Conservation (phyloP, 2,888 invertebrate species). For the Crematogaster levior region DNA sequence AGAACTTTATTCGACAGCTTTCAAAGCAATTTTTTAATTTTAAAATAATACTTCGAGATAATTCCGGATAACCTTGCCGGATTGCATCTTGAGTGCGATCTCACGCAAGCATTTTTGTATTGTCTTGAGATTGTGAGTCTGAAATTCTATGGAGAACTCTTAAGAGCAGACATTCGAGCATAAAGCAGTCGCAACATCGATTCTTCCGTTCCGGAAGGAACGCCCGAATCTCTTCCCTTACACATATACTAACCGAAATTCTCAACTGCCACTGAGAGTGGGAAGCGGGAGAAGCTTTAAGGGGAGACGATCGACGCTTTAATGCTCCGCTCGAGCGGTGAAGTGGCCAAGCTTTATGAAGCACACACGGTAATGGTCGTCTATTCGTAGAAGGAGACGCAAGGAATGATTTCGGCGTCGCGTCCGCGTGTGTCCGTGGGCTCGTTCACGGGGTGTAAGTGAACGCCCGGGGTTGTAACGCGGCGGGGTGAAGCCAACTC, state of each 20-base stretch:
- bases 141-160: background rate
- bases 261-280: constrained; percentile 28
- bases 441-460: constrained; percentile 62
- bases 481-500: constrained; percentile 74
- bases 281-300: constrained; percentile 53
- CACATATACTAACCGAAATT: constrained; percentile 24
- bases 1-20: background rate
- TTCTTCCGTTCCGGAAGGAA: background rate
- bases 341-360: constrained; percentile 78
- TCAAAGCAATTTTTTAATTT: background rate
- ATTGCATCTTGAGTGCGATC: background rate
- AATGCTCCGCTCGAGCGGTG: constrained; percentile 61
- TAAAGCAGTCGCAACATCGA: constrained; percentile 31
- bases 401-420: constrained; percentile 56
- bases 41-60: too few relatives aligned
- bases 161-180: background rate
- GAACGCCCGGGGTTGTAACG: constrained; percentile 65
- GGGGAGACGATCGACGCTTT: constrained; percentile 59
- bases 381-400: constrained; percentile 36
- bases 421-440: constrained; percentile 62
- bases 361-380: constrained; percentile 74
- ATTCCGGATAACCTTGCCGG: background rate
- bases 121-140: background rate
- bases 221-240: constrained; percentile 23
- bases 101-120: background rate